These are phyloP conservation scores for Platycheirus albimanus DNA, from an alignment of 2,888 invertebrate species.

Conservation along the genomic window DNA sequence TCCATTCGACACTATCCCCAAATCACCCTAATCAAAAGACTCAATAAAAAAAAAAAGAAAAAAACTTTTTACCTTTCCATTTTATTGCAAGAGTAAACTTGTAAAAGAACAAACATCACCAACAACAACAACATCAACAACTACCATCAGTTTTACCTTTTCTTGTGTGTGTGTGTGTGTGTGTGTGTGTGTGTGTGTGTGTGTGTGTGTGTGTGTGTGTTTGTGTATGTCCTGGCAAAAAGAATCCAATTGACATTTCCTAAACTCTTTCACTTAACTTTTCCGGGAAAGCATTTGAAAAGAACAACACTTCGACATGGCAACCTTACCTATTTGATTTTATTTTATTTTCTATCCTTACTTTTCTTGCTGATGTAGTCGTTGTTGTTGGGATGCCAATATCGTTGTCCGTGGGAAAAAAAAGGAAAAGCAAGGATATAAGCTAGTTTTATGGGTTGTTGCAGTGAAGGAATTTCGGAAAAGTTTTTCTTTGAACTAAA, in stretches of 20 bases:
- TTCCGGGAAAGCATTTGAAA: constrained; percentile 68
- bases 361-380: too few relatives aligned
- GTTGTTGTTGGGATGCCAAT: not conserved
- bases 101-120: too few relatives aligned
- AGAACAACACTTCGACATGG: constrained; percentile 68
- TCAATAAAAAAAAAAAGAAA: constrained; percentile 41
- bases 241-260: constrained; percentile 66
- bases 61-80: constrained; percentile 24
- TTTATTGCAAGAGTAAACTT: constrained; percentile 5
- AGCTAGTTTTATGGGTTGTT: constrained; percentile 49
- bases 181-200: not conserved
- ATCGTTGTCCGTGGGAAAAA: not conserved
- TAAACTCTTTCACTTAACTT: constrained; percentile 73
- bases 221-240: not conserved
- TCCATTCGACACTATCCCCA: constrained; percentile 1
- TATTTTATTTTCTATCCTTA: constrained; percentile 47
- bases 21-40: constrained; percentile 67
- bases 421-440: constrained; percentile 14
- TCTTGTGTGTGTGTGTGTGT: not conserved
- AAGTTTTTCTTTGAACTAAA: constrained; percentile 55
- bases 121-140: constrained; percentile 24
- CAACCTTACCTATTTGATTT: constrained; percentile 60
- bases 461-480: constrained; percentile 40
- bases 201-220: not conserved
- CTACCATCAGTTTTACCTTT: constrained; percentile 26